Evolutionary conservation across 2,888 invertebrate genomes (phyloP).

Genomic region (Pristionchus japonicus): DNA sequence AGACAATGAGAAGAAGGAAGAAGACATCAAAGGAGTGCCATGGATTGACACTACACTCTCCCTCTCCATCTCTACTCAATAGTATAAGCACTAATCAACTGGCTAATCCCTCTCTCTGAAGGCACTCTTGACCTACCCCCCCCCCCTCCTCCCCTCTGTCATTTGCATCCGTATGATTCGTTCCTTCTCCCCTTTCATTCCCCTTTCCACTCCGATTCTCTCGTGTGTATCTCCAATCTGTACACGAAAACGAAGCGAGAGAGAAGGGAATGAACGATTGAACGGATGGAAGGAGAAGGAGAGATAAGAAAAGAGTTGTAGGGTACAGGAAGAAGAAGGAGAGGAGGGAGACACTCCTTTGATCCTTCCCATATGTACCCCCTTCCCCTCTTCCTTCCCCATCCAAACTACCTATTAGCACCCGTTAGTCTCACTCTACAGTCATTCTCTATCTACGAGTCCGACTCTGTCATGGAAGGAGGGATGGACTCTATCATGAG

Average conservation of each 20-base stretch:
- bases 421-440: constrained; percentile 8
- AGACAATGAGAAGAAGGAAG: no score
- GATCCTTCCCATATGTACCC: background rate
- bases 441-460: constrained; percentile 5
- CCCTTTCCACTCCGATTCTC: background rate
- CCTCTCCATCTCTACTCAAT: background rate
- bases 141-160: constrained; percentile 49
- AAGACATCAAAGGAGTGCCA: constrained; percentile 14
- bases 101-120: background rate
- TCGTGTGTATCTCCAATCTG: constrained; percentile 2
- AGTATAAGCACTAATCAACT: background rate
- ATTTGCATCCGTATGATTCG: constrained; percentile 26
- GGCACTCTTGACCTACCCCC: background rate
- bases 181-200: background rate
- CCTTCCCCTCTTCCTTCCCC: constrained; percentile 27
- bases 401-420: constrained; percentile 5
- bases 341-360: constrained; percentile 42
- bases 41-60: background rate
- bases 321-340: background rate
- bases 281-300: no score
- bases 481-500: background rate
- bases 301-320: background rate
- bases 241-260: constrained; percentile 17
- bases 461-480: background rate
- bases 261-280: background rate